Evolutionary conservation across 2,797 vertebrate genomes (phyloP).

Genomic region (Rhinatrema bivittatum): DNA sequence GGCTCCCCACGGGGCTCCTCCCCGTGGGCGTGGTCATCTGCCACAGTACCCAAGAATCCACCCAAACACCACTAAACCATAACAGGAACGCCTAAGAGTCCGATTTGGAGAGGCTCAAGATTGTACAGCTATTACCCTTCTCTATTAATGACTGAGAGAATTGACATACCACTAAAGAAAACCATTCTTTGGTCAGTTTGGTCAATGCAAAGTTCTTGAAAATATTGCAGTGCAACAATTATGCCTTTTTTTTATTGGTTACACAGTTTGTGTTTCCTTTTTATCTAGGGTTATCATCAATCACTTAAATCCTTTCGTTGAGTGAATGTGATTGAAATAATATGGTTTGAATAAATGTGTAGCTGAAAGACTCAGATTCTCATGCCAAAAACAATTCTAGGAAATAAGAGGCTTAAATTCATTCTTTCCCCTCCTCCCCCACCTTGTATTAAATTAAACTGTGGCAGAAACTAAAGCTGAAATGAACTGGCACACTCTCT

Average conservation of each 20-base stretch:
- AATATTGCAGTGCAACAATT: neutral
- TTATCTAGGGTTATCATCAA: constrained; percentile 18
- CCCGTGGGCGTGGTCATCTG: no score
- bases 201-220: neutral
- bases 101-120: no score
- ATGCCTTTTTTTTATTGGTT: constrained; percentile 8
- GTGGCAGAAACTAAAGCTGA: constrained; percentile 43
- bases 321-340: constrained; percentile 11
- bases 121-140: no score
- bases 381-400: constrained; percentile 30
- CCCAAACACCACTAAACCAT: no score
- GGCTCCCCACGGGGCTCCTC: no score
- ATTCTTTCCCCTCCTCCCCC: no score
- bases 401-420: constrained; percentile 23
- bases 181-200: fast-evolving
- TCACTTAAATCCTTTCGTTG: constrained; percentile 11
- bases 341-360: constrained; percentile 2
- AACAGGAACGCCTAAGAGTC: no score
- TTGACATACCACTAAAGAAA: neutral
- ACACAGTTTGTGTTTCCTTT: constrained; percentile 5
- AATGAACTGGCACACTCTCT: no score
- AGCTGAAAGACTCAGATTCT: constrained; percentile 4
- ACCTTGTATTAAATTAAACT: constrained; percentile 42
- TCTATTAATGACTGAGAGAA: no score
- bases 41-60: no score